Conservation (phyloP, 2,888 invertebrate species). For the Tinea semifulvella region DNA sequence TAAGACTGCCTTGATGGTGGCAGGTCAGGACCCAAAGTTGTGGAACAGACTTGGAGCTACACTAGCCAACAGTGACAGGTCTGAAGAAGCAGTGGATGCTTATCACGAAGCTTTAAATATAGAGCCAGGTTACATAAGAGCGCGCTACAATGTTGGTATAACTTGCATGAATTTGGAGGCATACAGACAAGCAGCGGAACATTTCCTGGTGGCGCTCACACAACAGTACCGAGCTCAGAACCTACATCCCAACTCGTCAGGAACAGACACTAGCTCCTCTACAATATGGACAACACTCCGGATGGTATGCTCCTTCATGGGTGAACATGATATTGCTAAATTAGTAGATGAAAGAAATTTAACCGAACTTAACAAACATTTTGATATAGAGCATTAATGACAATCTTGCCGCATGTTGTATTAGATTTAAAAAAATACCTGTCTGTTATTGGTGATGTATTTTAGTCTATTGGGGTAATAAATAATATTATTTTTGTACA, state of each 20-base stretch:
- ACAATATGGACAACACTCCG: constrained; percentile 94
- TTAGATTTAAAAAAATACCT: no score
- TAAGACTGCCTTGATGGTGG: constrained; percentile 84
- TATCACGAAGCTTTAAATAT: constrained; percentile 91
- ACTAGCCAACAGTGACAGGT: constrained; percentile 92
- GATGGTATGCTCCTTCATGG: constrained; percentile 87
- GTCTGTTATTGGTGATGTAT: no score
- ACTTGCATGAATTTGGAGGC: constrained; percentile 96
- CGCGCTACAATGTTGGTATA: constrained; percentile 97
- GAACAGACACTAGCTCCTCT: constrained; percentile 76
- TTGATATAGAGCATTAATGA: constrained; percentile 34
- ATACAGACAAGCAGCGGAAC: constrained; percentile 95
- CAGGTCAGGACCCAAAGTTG: constrained; percentile 83
- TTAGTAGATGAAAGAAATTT: constrained; percentile 71
- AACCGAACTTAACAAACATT: constrained; percentile 65
- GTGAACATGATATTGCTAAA: constrained; percentile 69
- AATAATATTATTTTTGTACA: no score
- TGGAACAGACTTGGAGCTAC: constrained; percentile 99
- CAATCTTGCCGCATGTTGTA: no score
- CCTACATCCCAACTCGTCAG: constrained; percentile 37
- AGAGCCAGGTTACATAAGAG: constrained; percentile 95
- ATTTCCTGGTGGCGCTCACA: constrained; percentile 91
- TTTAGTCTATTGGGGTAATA: no score
- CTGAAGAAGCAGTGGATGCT: constrained; percentile 96
- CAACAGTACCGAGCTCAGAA: constrained; percentile 77